Evolutionary conservation across 2,888 invertebrate species (phyloP).

Genomic region (Helicoverpa assulta): DNA sequence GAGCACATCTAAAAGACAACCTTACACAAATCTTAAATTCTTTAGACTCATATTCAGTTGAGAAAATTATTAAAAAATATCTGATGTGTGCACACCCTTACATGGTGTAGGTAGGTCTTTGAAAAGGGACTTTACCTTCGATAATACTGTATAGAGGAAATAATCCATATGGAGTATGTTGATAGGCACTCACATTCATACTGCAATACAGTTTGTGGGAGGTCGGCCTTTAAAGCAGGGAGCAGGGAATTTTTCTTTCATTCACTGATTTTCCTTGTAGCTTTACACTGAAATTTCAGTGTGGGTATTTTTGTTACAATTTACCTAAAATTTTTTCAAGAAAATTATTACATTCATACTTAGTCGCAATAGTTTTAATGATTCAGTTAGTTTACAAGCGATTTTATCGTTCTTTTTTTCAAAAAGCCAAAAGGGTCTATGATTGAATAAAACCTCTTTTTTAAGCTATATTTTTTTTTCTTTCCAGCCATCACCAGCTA

Average conservation of each 20-base stretch:
- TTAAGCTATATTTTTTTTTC: not conserved
- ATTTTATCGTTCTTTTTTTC: too few species aligned
- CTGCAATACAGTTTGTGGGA: not conserved
- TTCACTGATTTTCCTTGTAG: not conserved
- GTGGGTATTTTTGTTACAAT: slow-evolving; percentile 1
- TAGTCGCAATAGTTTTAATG: too few species aligned
- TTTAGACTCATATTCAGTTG: too few species aligned
- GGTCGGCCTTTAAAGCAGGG: not conserved
- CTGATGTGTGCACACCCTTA: slow-evolving; percentile 33
- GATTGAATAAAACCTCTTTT: not conserved
- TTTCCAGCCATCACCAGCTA: slow-evolving; percentile 83
- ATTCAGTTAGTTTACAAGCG: too few species aligned
- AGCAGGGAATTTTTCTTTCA: not conserved
- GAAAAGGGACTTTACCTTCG: slow-evolving; percentile 52
- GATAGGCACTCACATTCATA: slow-evolving; percentile 17
- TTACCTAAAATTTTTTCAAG: not conserved
- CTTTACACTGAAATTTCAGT: not conserved
- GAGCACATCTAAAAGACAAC: too few species aligned
- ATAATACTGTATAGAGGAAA: slow-evolving; percentile 37
- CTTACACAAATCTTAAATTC: too few species aligned
- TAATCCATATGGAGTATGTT: slow-evolving; percentile 52
- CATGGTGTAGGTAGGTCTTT: not conserved
- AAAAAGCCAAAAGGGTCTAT: too few species aligned
- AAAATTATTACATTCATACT: too few species aligned
- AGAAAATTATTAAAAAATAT: not conserved